phyloP scores from a whole-genome alignment of 1,140 invertebrate species.

The Microplitis demolitor region DNA sequence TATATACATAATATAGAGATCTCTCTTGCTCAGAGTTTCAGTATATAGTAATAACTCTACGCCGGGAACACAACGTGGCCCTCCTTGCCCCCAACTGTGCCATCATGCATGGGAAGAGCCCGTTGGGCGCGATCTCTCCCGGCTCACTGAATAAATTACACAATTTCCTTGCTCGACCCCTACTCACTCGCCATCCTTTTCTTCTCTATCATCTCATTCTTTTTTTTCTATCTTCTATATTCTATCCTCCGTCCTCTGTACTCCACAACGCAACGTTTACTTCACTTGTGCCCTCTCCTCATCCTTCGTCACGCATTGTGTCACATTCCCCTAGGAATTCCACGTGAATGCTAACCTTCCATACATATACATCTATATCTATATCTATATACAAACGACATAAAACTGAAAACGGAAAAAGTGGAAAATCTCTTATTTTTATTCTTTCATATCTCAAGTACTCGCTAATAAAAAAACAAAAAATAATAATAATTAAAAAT shows the following conservation, averaged over 20 bases:
- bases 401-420: too few relatives aligned
- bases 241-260: too few relatives aligned
- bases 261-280: too few relatives aligned
- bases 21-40: not conserved
- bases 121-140: constrained; percentile 28
- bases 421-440: too few relatives aligned
- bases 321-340: constrained; percentile 2
- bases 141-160: constrained; percentile 42
- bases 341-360: constrained; percentile 18
- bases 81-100: not conserved
- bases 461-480: too few relatives aligned
- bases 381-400: too few relatives aligned
- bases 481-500: too few relatives aligned
- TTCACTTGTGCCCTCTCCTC: not conserved
- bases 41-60: not conserved
- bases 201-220: not conserved
- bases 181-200: not conserved
- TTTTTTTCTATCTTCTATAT: not conserved
- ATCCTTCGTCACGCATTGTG: constrained; percentile 25
- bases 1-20: too few relatives aligned
- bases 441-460: too few relatives aligned
- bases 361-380: not conserved
- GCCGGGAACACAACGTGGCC: too few relatives aligned
- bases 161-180: constrained; percentile 36
- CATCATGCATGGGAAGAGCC: constrained; percentile 15